Evolutionary conservation across 1,140 invertebrate species (phyloP), one percentile per base, ranked within the genome.

Genomic region (Ooceraea biroi): DNA sequence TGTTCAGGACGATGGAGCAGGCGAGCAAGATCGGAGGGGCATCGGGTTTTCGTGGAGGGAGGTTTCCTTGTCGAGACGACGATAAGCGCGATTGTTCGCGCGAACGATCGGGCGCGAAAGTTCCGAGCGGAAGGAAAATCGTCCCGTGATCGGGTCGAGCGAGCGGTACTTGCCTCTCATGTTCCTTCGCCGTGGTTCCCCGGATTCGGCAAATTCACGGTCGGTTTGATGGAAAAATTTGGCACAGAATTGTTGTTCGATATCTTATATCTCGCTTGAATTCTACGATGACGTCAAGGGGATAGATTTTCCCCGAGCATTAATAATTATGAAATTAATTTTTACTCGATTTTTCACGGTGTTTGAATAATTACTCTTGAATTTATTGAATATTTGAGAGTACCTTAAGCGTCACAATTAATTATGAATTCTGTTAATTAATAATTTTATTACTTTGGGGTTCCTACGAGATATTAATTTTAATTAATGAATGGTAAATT

Each of bases 41-140:
- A 7, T 69, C 74, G 82, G 60, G 78, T 60, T 84, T 80, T 85
- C 77, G 65, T 84, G 60, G 46, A 84, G n/a, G n/a, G n/a, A 84
- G 65, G 89, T 87, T 83, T 85, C 80, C 77, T 85, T 73, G 80
- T 83, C 30, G 36, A 65, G 12, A 69, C 44, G 22, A 82, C 60
- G 65, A 14, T 30, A 30, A 60, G 48, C 25, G 68, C 68, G 36
- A 48, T 3, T 10, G 2, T n/a, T n/a, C n/a, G 69, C 7, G 22
- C 14, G 4, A 25, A 12, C 27, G 52, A 71, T 27, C 44, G 25
- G 57, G 12, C 19, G 44, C 11, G 19, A 27, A 27, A 44, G 41
- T 30, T 55, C 44, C 58, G 44, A 2, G 36, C 36, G 36, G 36
- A 36, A 73, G 30, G 17, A 36, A 50, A 36, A 63, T 52, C 17